Conservation (phyloP, 2,888 invertebrate species). For the Trachelus iudaicus region DNA sequence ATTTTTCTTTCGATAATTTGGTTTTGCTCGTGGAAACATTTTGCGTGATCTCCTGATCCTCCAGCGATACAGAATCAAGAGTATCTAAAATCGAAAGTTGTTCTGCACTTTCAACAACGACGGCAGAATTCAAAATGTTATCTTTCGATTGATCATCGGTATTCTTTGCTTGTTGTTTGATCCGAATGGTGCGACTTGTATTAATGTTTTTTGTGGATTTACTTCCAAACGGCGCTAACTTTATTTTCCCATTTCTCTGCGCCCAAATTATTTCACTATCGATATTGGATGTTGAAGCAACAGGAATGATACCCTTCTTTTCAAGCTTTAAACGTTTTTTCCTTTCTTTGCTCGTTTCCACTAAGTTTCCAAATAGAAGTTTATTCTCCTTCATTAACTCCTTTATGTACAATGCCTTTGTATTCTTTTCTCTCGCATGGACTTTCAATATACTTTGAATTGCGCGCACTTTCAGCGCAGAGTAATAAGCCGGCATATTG, state of each 20-base stretch:
- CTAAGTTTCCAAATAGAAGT: slow-evolving; percentile 67
- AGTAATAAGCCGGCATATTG: not conserved
- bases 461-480: not conserved
- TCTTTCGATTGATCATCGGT: not conserved
- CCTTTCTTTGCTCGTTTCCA: slow-evolving; percentile 68
- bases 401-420: not conserved
- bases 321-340: slow-evolving; percentile 50
- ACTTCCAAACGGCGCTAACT: slow-evolving; percentile 22
- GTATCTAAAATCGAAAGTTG: not conserved
- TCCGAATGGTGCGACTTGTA: not conserved
- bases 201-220: not conserved
- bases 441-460: not conserved
- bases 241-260: slow-evolving; percentile 6
- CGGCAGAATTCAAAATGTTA: not conserved
- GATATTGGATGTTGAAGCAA: not conserved
- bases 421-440: not conserved
- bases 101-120: not conserved
- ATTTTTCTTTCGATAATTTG: not conserved
- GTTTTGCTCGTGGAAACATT: not conserved
- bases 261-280: slow-evolving; percentile 12
- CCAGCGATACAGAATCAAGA: not conserved
- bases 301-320: slow-evolving; percentile 12
- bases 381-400: slow-evolving; percentile 63
- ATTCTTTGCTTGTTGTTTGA: not conserved
- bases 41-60: not conserved